Evolutionary conservation across 2,888 invertebrate species (phyloP).

Genomic region (Gasteruption jaculator): DNA sequence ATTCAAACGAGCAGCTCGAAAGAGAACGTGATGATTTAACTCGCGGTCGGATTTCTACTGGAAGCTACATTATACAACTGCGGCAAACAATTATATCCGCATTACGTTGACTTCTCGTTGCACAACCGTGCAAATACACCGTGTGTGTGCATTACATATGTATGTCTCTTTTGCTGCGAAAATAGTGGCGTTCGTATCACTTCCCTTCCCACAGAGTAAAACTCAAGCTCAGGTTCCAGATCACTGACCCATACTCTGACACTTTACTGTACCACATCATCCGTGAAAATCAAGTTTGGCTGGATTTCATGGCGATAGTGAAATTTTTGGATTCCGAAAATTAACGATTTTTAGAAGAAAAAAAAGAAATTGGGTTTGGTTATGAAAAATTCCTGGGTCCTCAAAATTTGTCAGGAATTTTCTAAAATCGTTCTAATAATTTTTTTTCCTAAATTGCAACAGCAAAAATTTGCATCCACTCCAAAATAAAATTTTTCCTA

Average conservation of each 20-base stretch:
- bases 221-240: too few relatives aligned
- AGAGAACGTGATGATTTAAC: too few relatives aligned
- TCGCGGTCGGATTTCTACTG: conserved; percentile 33
- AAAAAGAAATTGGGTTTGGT: background rate
- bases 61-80: conserved; percentile 33
- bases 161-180: background rate
- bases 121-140: conserved; percentile 23
- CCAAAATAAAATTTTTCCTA: too few relatives aligned
- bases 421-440: background rate
- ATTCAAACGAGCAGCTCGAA: too few relatives aligned
- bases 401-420: background rate
- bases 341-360: too few relatives aligned
- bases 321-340: too few relatives aligned
- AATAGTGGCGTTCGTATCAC: background rate
- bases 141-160: conserved; percentile 4
- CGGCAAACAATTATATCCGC: conserved; percentile 38
- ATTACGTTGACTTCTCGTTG: conserved; percentile 31
- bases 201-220: conserved; percentile 3
- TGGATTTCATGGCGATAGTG: too few relatives aligned
- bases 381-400: background rate
- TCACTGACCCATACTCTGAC: too few relatives aligned
- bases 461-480: background rate
- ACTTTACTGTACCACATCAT: too few relatives aligned
- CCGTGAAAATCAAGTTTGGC: too few relatives aligned
- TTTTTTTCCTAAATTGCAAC: background rate